phyloP scores from a whole-genome alignment of 37 sponge, comb jelly and placozoan genomes.

The Aphrocallistes beatrix region DNA sequence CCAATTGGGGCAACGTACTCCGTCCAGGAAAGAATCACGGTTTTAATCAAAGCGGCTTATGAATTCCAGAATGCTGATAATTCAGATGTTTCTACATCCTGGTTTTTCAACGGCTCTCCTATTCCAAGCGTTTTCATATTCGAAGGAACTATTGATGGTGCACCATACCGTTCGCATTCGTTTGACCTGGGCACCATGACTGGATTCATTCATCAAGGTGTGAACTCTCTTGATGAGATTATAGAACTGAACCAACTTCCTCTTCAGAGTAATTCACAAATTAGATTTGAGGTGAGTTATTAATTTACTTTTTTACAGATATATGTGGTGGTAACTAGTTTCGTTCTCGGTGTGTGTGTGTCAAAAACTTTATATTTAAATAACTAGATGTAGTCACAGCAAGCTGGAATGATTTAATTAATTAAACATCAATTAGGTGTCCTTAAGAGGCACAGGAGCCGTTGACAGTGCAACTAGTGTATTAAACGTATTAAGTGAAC shows the following conservation, averaged over 20 bases:
- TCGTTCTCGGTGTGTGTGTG: too few species aligned
- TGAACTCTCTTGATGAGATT: neutral
- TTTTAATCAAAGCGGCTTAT: neutral
- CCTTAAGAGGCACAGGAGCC: too few species aligned
- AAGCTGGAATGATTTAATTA: too few species aligned
- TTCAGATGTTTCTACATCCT: neutral
- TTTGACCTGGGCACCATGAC: neutral
- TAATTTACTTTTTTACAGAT: too few species aligned
- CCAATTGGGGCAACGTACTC: neutral
- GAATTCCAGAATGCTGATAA: neutral
- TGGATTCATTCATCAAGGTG: neutral
- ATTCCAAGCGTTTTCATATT: neutral
- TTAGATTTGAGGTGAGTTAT: neutral
- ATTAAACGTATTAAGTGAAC: too few species aligned
- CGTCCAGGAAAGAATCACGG: neutral
- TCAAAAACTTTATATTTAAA: too few species aligned
- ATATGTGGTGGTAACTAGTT: too few species aligned
- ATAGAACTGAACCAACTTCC: neutral
- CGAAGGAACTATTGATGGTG: neutral
- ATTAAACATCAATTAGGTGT: too few species aligned
- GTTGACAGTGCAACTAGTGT: too few species aligned
- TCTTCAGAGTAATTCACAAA: neutral
- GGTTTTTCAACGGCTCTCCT: neutral
- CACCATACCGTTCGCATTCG: neutral
- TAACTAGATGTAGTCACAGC: too few species aligned